Evolutionary conservation across 2,797 vertebrate species (phyloP), one percentile per base, ranked within the genome.

Genomic region (Pachyuromys duprasi): DNA sequence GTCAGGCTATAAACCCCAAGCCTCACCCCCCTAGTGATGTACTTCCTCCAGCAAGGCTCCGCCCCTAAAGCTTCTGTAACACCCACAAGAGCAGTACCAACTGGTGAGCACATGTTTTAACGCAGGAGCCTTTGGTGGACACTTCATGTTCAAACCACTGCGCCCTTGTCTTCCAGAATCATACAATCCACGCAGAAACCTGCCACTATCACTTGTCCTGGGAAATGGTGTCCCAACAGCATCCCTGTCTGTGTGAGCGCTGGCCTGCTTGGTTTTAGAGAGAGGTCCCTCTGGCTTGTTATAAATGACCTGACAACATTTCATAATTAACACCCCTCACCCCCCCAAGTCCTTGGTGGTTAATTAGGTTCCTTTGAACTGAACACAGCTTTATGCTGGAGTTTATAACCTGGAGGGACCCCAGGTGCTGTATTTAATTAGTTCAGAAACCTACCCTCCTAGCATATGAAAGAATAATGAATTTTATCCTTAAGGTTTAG

Each of bases 331-430:
- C 22, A 53, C 33, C 88, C 62, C 31, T 57, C 13, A 15, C 22
- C 22, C 76, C 76, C 57, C 20, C 1, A 57, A 31, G 53, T 90
- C 83, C 88, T 57, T 42, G 36, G 80, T 81, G 60, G 13, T 67
- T 89, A 89, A 89, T 81, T 93, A 62, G 31, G 45, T 83, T 93
- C 39, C 75, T 94, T 45, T 36, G 82, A 63, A 62, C 39, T n/a
- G 36, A 88, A 42, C 31, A 15, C 0, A 8, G 55, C 57, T 78
- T 89, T 62, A 36, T n/a, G 33, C 67, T 76, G 55, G 62, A 75
- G 33, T 49, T 94, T 89, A 63, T 3, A 72, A 28, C 4, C 90
- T 78, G 81, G n/a, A 79, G 28, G 57, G 31, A 60, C 13, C 18
- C 60, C 28, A 60, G 42, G 57, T 28, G 81, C 26, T 22, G 15